Percentiles rank a stretch among this genome's conserved stretches.
Evolutionary conservation across 2,888 invertebrate genomes (phyloP).

Genomic region (Drosophila putrida): DNA sequence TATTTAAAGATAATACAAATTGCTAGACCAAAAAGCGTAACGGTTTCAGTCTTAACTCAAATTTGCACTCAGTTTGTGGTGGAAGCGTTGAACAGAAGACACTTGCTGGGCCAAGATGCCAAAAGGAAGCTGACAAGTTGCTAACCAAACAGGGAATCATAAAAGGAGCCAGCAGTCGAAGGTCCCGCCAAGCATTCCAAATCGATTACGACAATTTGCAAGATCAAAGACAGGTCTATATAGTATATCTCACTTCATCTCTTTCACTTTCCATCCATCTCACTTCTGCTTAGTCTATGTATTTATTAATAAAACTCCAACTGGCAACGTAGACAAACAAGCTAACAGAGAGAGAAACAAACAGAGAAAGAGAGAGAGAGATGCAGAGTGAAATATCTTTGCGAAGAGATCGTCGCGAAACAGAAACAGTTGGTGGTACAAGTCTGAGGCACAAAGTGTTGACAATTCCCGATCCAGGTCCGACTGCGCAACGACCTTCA

Average conservation of each 20-base stretch:
- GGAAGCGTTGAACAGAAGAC: constrained; percentile 59
- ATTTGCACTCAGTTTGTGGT: constrained; percentile 47
- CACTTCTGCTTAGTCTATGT: constrained; percentile 13
- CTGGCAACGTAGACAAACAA: constrained; percentile 27
- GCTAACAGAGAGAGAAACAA: not conserved
- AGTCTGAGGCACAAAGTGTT: constrained; percentile 63
- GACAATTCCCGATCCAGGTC: constrained; percentile 63
- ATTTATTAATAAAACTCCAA: constrained; percentile 80
- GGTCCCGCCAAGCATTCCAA: constrained; percentile 82
- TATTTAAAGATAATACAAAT: constrained; percentile 12
- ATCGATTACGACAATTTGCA: constrained; percentile 79
- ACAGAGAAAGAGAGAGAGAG: constrained; percentile 14
- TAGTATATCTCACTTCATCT: constrained; percentile 1
- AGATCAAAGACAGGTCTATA: constrained; percentile 62
- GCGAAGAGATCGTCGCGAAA: constrained; percentile 32
- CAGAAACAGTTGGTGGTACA: constrained; percentile 78
- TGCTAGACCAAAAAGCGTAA: constrained; percentile 59
- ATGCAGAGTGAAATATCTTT: constrained; percentile 3
- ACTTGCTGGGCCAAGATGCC: constrained; percentile 75
- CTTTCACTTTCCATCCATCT: not conserved
- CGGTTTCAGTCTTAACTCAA: constrained; percentile 57
- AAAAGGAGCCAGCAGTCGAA: constrained; percentile 42
- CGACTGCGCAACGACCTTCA: constrained; percentile 80
- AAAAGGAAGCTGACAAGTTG: constrained; percentile 83
- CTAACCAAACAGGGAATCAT: constrained; percentile 65